Percentiles rank a stretch among this genome's conserved stretches.
These are phyloP conservation scores for Stichopus horrens DNA, from an alignment of 53 echinoderm and acorn worm genomes.

Conservation along the genomic window DNA sequence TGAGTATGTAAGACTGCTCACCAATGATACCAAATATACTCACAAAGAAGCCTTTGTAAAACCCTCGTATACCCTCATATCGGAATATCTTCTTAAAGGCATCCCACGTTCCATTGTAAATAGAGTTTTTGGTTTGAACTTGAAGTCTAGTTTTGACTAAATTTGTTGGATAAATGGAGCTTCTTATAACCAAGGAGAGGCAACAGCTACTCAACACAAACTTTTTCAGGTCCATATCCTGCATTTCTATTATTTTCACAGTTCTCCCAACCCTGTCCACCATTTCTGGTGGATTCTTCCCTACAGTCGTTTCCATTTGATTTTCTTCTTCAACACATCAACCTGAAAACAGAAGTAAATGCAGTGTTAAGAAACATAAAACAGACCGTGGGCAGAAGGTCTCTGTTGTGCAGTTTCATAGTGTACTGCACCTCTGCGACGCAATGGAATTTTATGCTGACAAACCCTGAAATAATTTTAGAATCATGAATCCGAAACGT, in stretches of 20 bases:
- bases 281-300: not conserved
- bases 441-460: no score
- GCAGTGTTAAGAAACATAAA: not conserved
- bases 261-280: not conserved
- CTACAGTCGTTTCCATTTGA: not conserved
- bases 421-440: no score
- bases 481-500: no score
- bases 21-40: constrained; percentile 74
- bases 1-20: constrained; percentile 90
- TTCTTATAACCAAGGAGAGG: constrained; percentile 67
- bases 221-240: constrained; percentile 90
- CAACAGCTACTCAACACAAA: constrained; percentile 69
- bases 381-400: not conserved
- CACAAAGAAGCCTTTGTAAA: constrained; percentile 92
- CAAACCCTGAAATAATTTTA: no score
- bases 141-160: constrained; percentile 85
- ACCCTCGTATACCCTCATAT: constrained; percentile 88
- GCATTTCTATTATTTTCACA: constrained; percentile 84
- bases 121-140: constrained; percentile 69
- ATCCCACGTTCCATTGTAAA: constrained; percentile 89
- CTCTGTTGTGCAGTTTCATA: no score
- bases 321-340: not conserved
- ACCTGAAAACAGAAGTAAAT: not conserved
- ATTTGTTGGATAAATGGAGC: constrained; percentile 71
- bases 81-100: constrained; percentile 84